Evolutionary conservation across 2,888 invertebrate species (phyloP).

Genomic region (Acronicta alni): DNA sequence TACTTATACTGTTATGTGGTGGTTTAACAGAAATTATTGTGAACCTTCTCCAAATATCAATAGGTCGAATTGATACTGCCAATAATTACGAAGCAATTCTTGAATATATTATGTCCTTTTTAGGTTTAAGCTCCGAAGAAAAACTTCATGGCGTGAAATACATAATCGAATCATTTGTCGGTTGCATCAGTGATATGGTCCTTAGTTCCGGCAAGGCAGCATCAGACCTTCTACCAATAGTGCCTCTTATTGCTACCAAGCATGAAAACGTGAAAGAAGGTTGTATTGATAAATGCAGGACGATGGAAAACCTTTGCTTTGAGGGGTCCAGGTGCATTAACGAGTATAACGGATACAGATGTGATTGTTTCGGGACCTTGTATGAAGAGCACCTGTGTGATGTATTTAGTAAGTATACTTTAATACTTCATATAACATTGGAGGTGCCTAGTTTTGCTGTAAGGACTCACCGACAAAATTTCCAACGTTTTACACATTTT

Average conservation of each 20-base stretch:
- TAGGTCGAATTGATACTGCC: background rate
- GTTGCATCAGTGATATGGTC: slow-evolving; percentile 96
- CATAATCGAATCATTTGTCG: slow-evolving; percentile 97
- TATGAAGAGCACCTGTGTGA: slow-evolving; percentile 98
- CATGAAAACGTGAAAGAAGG: slow-evolving; percentile 97
- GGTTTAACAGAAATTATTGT: no score
- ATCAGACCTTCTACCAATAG: slow-evolving; percentile 94
- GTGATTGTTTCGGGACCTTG: slow-evolving; percentile 97
- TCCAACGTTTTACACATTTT: no score
- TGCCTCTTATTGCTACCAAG: slow-evolving; percentile 95
- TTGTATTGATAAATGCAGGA: slow-evolving; percentile 95
- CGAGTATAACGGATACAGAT: slow-evolving; percentile 96
- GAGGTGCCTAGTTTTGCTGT: no score
- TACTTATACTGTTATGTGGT: no score
- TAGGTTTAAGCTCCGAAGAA: slow-evolving; percentile 96
- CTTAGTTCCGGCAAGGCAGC: slow-evolving; percentile 96
- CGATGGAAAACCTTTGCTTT: slow-evolving; percentile 95
- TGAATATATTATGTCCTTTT: background rate
- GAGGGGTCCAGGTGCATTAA: slow-evolving; percentile 96
- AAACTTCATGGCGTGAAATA: slow-evolving; percentile 96
- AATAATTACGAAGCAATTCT: no score
- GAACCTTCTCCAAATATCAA: background rate
- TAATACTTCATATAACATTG: background rate
- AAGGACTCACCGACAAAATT: no score
- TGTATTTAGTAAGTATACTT: slow-evolving; percentile 93